Base-by-base conservation (phyloP, 2,888 invertebrate genomes). In the Agonopterix subpropinquella region DNA sequence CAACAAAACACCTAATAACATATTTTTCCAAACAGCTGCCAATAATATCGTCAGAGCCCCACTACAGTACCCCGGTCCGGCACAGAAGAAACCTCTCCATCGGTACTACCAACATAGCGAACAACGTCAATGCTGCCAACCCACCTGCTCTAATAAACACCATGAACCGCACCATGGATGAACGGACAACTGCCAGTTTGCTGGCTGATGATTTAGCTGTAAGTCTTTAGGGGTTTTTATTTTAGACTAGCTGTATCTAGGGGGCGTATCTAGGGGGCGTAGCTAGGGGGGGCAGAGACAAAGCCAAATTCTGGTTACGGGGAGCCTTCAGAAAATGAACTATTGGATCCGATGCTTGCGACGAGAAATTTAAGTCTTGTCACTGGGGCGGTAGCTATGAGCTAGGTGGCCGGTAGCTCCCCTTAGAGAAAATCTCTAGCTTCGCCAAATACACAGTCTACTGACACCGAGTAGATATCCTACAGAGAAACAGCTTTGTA, bases 161-260 rank as follows among this genome's bases (percentile, higher is more conserved):
- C 57, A 89, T 88, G 88, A 89, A 91, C 50, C 83, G 90, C 45
- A 91, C 91, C 11, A 90, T 91, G 73, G 91, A 91, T 54, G 91
- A 91, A 60, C 74, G 89, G 61, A 90, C 90, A 41, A 81, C 90
- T 1, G 87, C 89, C 43, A 90, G 89, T 47, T 70, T 92, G 44
- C 73, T 92, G 49, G 90, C 91, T 50, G 92, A 92, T 59, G 92
- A 92, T 68, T 80, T 92, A 52, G 89, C 89, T 53, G 89, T 89
- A 62, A 79, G 80, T 53, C 45, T 43, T 46, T 8, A 11, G 28
- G 28, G 4, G 28, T 5, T 28, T 28, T 28, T 41, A 39, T 41
- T 36, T 5, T 28, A 28, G 5, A 5, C 28, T 28, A 28, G 28
- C 5, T 28, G 5, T 28, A 2, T 7, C 11, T n/a, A n/a, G n/a